A percentile compares a stretch with the other conserved stretches of the same genome.
Evolutionary conservation across 2,888 invertebrate species (phyloP).

Genomic region (Cephus rjabovi): DNA sequence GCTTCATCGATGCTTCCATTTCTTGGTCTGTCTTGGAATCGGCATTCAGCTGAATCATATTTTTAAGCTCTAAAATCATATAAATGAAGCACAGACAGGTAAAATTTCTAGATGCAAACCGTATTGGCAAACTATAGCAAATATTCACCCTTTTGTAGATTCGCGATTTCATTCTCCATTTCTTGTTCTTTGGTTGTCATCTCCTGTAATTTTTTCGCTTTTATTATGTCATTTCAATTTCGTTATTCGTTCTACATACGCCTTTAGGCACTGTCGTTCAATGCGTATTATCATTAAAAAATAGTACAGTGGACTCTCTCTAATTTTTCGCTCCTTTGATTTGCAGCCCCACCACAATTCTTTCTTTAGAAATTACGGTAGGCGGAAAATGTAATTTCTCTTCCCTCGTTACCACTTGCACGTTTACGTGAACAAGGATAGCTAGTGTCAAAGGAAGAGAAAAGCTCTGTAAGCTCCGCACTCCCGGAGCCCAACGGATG

Average conservation of each 20-base stretch:
- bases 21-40: constrained; percentile 20
- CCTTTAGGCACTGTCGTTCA: constrained; percentile 30
- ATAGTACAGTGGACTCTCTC: not conserved
- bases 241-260: constrained; percentile 24
- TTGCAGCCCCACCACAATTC: too few relatives aligned
- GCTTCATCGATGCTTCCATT: constrained; percentile 48
- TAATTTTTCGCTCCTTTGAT: too few relatives aligned
- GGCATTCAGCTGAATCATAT: constrained; percentile 35
- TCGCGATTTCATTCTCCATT: constrained; percentile 52
- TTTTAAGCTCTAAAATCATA: constrained; percentile 40
- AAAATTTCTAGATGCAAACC: not conserved
- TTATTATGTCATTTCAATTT: constrained; percentile 29
- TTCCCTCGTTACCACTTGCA: too few relatives aligned
- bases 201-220: constrained; percentile 17
- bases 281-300: not conserved
- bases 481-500: too few relatives aligned
- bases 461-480: too few relatives aligned
- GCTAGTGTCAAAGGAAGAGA: too few relatives aligned
- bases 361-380: too few relatives aligned
- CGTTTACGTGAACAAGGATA: too few relatives aligned
- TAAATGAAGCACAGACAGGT: too few relatives aligned
- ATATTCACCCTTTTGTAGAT: constrained; percentile 49
- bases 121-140: not conserved
- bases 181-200: constrained; percentile 41
- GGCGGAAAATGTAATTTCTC: too few relatives aligned